Evolutionary conservation across 2,113 vertebrate species (phyloP).

Genomic region (Galbula dea): DNA sequence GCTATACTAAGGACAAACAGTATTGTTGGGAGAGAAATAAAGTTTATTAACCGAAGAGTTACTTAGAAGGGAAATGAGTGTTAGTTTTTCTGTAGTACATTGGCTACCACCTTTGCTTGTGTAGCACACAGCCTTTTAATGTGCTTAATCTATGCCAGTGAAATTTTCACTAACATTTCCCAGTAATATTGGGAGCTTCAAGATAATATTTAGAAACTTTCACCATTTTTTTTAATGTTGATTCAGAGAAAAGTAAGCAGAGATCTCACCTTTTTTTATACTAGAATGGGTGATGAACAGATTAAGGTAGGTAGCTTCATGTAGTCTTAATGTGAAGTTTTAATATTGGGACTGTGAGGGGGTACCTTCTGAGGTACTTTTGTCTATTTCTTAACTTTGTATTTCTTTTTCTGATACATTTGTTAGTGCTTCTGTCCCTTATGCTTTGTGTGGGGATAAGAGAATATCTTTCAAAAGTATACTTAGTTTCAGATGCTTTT

Average conservation of each 20-base stretch:
- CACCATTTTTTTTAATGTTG: neutral
- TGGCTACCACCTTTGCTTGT: neutral
- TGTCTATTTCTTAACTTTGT: neutral
- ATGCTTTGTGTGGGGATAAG: neutral
- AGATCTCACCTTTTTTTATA: neutral
- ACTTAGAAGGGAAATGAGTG: neutral
- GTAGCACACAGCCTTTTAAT: neutral
- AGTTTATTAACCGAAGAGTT: neutral
- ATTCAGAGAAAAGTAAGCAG: neutral
- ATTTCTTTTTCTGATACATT: neutral
- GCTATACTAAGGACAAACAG: neutral
- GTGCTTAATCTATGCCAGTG: neutral
- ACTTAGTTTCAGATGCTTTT: neutral
- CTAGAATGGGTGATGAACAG: neutral
- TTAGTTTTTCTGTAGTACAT: neutral
- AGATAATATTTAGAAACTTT: neutral
- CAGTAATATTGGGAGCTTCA: neutral
- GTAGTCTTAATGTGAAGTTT: neutral
- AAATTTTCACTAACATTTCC: neutral
- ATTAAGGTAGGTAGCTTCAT: neutral
- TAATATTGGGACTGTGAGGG: neutral
- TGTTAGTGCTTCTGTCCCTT: neutral
- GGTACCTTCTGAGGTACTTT: neutral
- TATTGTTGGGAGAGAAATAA: neutral
- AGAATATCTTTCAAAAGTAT: neutral